These are phyloP conservation scores for Saccostrea glomerata DNA, from an alignment of 1,140 invertebrate genomes.

Conservation along the genomic window DNA sequence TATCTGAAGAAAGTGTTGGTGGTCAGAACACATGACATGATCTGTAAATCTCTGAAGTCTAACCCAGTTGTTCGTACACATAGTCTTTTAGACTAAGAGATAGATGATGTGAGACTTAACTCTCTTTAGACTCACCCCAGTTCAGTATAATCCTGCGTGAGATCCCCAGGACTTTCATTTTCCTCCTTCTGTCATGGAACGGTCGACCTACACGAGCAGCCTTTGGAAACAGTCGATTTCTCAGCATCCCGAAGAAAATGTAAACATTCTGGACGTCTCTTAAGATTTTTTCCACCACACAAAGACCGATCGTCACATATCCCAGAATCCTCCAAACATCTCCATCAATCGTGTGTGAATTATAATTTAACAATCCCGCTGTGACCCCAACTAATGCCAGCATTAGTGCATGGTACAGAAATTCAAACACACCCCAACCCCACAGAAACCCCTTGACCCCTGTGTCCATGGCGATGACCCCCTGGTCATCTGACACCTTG, in stretches of 20 bases:
- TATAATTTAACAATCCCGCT: constrained; percentile 58
- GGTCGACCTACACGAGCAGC: constrained; percentile 47
- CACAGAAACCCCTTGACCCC: constrained; percentile 61
- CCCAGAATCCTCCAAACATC: constrained; percentile 66
- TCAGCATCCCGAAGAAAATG: constrained; percentile 72
- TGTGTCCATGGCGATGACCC: constrained; percentile 36
- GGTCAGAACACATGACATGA: too few species aligned
- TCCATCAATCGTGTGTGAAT: constrained; percentile 47
- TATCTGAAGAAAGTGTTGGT: too few species aligned
- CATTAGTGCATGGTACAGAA: constrained; percentile 73
- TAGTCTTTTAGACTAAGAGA: too few species aligned
- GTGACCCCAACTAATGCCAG: constrained; percentile 63
- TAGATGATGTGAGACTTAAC: too few species aligned
- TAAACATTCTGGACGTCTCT: constrained; percentile 75
- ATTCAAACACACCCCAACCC: constrained; percentile 69
- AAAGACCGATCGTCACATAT: constrained; percentile 73
- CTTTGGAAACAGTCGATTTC: constrained; percentile 74
- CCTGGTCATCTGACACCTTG: constrained; percentile 59
- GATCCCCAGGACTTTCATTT: constrained; percentile 66
- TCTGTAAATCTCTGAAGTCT: too few species aligned
- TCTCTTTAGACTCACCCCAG: constrained; percentile 75
- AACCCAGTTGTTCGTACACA: too few species aligned
- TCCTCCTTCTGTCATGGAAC: constrained; percentile 60
- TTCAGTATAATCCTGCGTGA: constrained; percentile 70
- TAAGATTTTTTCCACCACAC: constrained; percentile 71